Evolutionary conservation across 1,140 invertebrate genomes (phyloP), one percentile per base, ranked within the genome.

Genomic region (Octopus sinensis): DNA sequence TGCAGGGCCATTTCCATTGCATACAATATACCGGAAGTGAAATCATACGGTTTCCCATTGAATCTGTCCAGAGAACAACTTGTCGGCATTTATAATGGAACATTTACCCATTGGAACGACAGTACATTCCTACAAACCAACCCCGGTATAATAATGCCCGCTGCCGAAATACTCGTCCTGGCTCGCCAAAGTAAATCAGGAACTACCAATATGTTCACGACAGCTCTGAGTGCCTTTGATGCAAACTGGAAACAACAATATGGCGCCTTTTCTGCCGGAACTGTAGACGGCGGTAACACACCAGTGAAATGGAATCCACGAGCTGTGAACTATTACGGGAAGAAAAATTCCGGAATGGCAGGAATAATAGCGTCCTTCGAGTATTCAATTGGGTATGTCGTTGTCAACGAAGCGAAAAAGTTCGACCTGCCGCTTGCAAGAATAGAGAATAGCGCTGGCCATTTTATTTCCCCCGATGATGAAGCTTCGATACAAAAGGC

Each of bases 41-140:
- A 43, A 3, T 43, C 79, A 13, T 54, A 84, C 5, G 76, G 51
- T 71, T 13, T 71, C n/a, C 43, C 17, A n/a, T 78, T 84, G 53
- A 83, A 81, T 54, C 80, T 88, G n/a, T 84, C 82, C 10, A 54
- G 82, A 23, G 82, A 87, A 12, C 75, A 83, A 7, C 51, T 86
- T 10, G 86, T 86, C 9, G 86, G 84, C 0, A 87, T 88, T 13
- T 88, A 84, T 78, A 87, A 86, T 62, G 86, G 86, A 6, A 85
- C 85, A 3, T 77, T 82, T 54, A 82, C 7, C 4, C 76, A 23
- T 13, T 88, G 85, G 86, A 84, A 86, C 80, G 80, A 87, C 76
- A 30, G 83, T 12, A 23, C 54, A 3, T 78, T 87, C 53, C 43
- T 73, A 52, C 12, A 6, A 2, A 23, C 83, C 17, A 88, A 88